A percentile compares a stretch with the other conserved stretches of the same genome.
Conservation (phyloP, 2,888 invertebrate species). For the Ophioninae sp. region DNA sequence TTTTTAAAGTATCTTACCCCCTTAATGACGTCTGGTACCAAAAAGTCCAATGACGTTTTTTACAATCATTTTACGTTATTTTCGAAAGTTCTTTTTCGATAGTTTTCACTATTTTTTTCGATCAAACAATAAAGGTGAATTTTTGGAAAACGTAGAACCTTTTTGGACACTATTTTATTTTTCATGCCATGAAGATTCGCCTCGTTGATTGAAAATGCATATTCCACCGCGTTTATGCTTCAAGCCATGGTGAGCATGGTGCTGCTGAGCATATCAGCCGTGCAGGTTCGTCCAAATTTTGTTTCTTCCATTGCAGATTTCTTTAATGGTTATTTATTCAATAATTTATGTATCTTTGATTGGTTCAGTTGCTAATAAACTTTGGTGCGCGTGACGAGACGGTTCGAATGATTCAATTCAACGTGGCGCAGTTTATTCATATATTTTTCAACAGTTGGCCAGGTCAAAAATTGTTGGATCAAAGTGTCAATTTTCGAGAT, state of each 20-base stretch:
- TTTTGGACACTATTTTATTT: not conserved
- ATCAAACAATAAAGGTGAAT: not conserved
- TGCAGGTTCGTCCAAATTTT: constrained; percentile 35
- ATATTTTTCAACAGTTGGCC: constrained; percentile 56
- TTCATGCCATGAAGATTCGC: constrained; percentile 23
- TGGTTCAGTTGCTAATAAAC: constrained; percentile 37
- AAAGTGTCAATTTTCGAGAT: constrained; percentile 26
- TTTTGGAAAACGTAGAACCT: not conserved
- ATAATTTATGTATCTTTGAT: not conserved
- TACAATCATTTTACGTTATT: too few species aligned
- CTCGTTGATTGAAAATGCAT: constrained; percentile 11
- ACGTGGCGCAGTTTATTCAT: constrained; percentile 34
- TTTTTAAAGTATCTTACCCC: too few species aligned
- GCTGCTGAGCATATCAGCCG: constrained; percentile 36
- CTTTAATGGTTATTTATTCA: not conserved
- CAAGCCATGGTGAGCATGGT: constrained; percentile 20
- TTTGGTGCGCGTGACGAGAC: constrained; percentile 43
- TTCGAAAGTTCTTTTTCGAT: too few species aligned
- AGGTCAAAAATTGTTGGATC: constrained; percentile 48
- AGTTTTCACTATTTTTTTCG: too few species aligned
- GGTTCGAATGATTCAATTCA: constrained; percentile 38
- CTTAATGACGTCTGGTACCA: too few species aligned
- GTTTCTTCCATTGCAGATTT: not conserved
- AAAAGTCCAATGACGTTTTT: too few species aligned
- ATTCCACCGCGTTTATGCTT: constrained; percentile 33